Conservation (phyloP, 2,113 vertebrate genomes). For the Solea senegalensis region DNA sequence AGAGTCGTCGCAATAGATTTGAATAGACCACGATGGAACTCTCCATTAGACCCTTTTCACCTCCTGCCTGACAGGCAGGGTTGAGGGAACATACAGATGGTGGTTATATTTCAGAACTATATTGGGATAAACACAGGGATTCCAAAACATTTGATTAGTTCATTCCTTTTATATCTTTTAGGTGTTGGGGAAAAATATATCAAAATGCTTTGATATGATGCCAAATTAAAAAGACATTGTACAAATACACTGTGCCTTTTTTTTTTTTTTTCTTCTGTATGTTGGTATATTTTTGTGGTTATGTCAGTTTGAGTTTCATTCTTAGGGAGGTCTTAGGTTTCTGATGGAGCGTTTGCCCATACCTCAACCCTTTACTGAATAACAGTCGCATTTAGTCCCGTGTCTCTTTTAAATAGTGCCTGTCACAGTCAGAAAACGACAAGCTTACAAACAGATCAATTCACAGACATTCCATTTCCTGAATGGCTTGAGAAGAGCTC, state of each 20-base stretch:
- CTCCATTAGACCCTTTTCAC: slow-evolving; percentile 21
- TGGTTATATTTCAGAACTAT: slow-evolving; percentile 23
- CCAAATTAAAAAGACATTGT: no score
- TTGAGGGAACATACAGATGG: slow-evolving; percentile 23
- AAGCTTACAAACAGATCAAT: slow-evolving; percentile 27
- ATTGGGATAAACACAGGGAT: neutral
- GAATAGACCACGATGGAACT: slow-evolving; percentile 29
- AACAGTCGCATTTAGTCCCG: slow-evolving; percentile 4
- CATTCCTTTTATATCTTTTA: no score
- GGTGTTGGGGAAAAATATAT: no score
- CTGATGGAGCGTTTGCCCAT: slow-evolving; percentile 3
- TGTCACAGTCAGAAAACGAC: slow-evolving; percentile 9
- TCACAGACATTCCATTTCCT: slow-evolving; percentile 51
- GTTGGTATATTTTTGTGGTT: no score
- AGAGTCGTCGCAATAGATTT: slow-evolving; percentile 39
- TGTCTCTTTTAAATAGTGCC: neutral
- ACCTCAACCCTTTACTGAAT: neutral
- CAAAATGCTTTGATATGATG: no score
- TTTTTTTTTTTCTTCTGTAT: no score
- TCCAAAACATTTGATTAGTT: no score
- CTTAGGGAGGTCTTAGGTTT: neutral
- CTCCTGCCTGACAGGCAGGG: slow-evolving; percentile 1
- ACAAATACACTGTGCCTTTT: no score
- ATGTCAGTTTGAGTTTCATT: no score
- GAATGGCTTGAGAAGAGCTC: slow-evolving; percentile 20